A percentile compares a stretch with the other conserved stretches of the same genome.
Conservation (phyloP, 2,888 invertebrate genomes). For the Adineta ricciae region DNA sequence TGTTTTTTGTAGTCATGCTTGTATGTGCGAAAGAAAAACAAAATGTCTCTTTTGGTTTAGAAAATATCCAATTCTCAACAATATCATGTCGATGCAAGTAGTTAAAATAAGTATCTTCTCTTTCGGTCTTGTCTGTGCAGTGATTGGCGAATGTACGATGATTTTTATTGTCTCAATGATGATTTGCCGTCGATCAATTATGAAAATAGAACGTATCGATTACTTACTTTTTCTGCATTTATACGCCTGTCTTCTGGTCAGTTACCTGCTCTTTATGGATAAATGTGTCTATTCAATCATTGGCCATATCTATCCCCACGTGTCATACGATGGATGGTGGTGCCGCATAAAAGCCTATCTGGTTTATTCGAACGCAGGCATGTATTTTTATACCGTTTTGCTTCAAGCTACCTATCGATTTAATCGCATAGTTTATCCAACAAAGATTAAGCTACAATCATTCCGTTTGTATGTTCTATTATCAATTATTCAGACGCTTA, state of each 20-base stretch:
- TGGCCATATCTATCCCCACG: not conserved
- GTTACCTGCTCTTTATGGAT: not conserved
- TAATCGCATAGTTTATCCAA: not conserved
- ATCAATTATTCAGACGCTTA: not conserved
- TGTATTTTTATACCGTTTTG: not conserved
- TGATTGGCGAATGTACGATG: not conserved
- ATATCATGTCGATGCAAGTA: not conserved
- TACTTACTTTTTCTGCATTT: not conserved
- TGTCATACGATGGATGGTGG: not conserved
- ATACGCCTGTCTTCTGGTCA: not conserved
- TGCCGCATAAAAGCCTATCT: not conserved
- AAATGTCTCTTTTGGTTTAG: too few relatives aligned
- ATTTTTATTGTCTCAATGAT: not conserved
- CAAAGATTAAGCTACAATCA: not conserved
- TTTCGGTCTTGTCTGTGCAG: not conserved
- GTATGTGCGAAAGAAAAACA: too few relatives aligned
- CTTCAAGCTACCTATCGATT: not conserved
- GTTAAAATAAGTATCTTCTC: not conserved
- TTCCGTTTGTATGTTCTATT: not conserved
- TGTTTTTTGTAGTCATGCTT: too few relatives aligned
- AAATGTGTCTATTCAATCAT: not conserved
- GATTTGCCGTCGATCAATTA: not conserved
- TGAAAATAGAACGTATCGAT: not conserved
- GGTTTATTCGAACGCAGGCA: not conserved
- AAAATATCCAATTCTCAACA: too few relatives aligned